These are phyloP conservation scores for Tipula vernalis DNA, from an alignment of 2,888 invertebrate genomes.

Conservation along the genomic window DNA sequence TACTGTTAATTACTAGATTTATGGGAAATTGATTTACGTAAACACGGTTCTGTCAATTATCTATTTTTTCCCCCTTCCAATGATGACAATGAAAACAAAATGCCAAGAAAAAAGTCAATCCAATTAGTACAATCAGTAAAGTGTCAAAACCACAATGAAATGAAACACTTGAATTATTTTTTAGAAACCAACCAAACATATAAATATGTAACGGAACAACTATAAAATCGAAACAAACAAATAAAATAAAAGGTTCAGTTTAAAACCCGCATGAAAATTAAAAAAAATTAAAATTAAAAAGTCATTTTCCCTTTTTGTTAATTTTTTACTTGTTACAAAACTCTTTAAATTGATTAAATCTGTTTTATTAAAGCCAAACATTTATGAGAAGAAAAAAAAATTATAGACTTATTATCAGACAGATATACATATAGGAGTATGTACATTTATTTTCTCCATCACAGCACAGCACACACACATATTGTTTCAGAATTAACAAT, in stretches of 20 bases:
- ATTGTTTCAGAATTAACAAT: background rate
- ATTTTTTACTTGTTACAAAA: background rate
- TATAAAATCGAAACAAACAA: background rate
- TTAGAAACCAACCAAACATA: background rate
- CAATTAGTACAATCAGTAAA: background rate
- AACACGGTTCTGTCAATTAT: background rate
- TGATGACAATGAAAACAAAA: background rate
- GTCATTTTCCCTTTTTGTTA: background rate
- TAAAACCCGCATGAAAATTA: background rate
- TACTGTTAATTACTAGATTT: background rate
- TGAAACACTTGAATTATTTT: background rate
- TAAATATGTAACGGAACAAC: background rate
- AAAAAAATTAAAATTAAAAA: background rate
- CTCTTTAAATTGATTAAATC: background rate
- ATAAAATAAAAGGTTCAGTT: background rate
- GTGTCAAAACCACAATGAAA: background rate
- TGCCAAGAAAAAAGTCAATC: background rate
- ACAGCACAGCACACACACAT: background rate
- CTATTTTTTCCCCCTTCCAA: too few species aligned
- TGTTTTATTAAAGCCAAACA: background rate
- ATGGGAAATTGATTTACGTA: background rate
- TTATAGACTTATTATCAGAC: background rate
- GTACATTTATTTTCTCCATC: background rate
- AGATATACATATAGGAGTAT: too few species aligned
- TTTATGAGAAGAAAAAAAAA: background rate